Evolutionary conservation across 2,888 invertebrate genomes (phyloP).

Genomic region (Celastrina argiolus): DNA sequence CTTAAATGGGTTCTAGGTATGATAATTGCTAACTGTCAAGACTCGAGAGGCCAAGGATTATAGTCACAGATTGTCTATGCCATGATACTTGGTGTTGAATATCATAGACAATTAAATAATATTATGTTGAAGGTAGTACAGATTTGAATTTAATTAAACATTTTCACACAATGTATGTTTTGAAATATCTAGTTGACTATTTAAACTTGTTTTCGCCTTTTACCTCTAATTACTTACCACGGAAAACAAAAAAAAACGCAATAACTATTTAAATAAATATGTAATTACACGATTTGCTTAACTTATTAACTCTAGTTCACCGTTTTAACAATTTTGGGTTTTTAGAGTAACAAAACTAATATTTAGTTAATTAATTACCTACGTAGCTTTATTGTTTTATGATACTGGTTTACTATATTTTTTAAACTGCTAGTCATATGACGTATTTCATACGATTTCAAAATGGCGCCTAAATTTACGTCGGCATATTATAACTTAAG

Average conservation of each 20-base stretch:
- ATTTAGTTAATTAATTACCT: neutral
- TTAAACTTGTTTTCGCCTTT: neutral
- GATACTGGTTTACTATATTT: neutral
- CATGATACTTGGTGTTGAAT: neutral
- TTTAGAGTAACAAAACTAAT: neutral
- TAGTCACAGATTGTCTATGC: neutral
- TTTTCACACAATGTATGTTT: too few species aligned
- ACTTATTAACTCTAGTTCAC: neutral
- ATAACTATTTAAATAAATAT: neutral
- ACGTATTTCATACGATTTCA: neutral
- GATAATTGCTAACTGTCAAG: constrained; percentile 10
- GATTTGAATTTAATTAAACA: too few species aligned
- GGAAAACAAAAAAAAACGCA: neutral
- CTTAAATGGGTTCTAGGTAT: neutral
- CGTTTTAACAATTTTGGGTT: neutral
- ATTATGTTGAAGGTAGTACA: too few species aligned
- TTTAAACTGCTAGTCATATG: neutral
- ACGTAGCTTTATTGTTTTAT: neutral
- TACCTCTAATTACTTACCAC: neutral
- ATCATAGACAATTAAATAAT: neutral
- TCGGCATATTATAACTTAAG: too few species aligned
- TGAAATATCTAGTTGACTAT: too few species aligned
- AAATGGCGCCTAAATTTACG: neutral
- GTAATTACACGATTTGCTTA: neutral
- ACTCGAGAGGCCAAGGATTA: neutral